Conservation (phyloP, 1,140 invertebrate species). For the Pissodes strobi region DNA sequence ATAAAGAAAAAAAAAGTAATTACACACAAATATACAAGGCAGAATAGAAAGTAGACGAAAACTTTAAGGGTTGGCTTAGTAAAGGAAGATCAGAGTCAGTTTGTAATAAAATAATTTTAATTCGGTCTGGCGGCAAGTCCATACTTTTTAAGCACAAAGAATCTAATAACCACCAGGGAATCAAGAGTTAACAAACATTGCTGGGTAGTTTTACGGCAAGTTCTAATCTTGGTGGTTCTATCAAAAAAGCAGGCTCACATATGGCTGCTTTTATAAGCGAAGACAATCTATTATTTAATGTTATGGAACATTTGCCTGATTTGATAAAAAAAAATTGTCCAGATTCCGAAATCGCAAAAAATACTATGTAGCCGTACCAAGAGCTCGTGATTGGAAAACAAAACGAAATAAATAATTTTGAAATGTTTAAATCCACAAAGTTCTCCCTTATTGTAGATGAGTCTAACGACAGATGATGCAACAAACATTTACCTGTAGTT, state of each 20-base stretch:
- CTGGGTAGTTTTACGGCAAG: not conserved
- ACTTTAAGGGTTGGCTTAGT: no score
- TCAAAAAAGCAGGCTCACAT: slow-evolving; percentile 20
- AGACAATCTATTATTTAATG: slow-evolving; percentile 35
- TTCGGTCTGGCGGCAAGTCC: not conserved
- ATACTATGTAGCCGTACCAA: slow-evolving; percentile 28
- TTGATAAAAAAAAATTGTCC: slow-evolving; percentile 18
- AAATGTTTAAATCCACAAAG: slow-evolving; percentile 38
- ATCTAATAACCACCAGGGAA: not conserved
- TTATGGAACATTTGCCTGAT: slow-evolving; percentile 30
- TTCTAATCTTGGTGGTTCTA: not conserved
- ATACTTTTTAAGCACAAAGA: slow-evolving; percentile 9
- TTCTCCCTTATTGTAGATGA: slow-evolving; percentile 56
- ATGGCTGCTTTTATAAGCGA: slow-evolving; percentile 31
- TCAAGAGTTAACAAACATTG: not conserved
- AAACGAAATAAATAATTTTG: slow-evolving; percentile 23
- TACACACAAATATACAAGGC: no score
- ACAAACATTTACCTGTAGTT: slow-evolving; percentile 51
- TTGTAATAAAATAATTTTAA: not conserved
- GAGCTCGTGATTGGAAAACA: slow-evolving; percentile 14
- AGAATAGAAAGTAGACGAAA: no score
- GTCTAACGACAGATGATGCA: slow-evolving; percentile 48
- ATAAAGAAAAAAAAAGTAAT: no score
- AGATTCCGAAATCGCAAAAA: slow-evolving; percentile 30
- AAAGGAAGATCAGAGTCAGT: not conserved